Evolutionary conservation across 2,113 vertebrate species (phyloP), one percentile per base, ranked within the genome.

Genomic region (Plotosus lineatus): DNA sequence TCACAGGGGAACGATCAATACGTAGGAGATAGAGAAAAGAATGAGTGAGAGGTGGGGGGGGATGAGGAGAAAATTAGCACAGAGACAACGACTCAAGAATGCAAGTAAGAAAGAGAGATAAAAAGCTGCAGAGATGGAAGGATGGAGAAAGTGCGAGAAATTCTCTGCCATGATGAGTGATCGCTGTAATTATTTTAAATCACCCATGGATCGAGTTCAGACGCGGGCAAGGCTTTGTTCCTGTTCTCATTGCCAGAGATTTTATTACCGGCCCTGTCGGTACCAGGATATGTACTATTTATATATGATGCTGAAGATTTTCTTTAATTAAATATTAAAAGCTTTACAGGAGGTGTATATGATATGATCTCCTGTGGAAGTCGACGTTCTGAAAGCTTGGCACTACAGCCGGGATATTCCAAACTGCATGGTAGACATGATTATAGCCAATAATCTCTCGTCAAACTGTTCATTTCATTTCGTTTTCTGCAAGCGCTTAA

Each of bases 131-230:
- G 3, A 58, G 36, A 40, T 26, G 44, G 38, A 76, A 38, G 15
- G 31, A 78, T 0, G 36, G 26, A 53, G 21, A 60, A 58, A 80
- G 50, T 28, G 26, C 4, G 38, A 56, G 48, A 58, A n/a, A 21
- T 31, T 48, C 26, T 77, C 48, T 78, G 66, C 44, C 17, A 46
- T 26, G n/a, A 72, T 12, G 63, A 51, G 55, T 55, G 38, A 75
- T 38, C n/a, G 15, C n/a, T 21, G 40, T 28, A 71, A 42, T 60
- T 68, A 15, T 42, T 40, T 55, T 51, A 55, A 69, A 79, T 38
- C 44, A 42, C 36, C 40, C 8, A 21, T 28, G 14, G 10, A 19
- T 10, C 26, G 26, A 50, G 26, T 7, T 50, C 26, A 50, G 4
- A 50, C 26, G 33, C 69, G 19, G 46, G 31, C 50, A 0, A 15